These are phyloP conservation scores for Pseudochromis fuscus DNA, from an alignment of 2,797 vertebrate genomes.

Conservation along the genomic window DNA sequence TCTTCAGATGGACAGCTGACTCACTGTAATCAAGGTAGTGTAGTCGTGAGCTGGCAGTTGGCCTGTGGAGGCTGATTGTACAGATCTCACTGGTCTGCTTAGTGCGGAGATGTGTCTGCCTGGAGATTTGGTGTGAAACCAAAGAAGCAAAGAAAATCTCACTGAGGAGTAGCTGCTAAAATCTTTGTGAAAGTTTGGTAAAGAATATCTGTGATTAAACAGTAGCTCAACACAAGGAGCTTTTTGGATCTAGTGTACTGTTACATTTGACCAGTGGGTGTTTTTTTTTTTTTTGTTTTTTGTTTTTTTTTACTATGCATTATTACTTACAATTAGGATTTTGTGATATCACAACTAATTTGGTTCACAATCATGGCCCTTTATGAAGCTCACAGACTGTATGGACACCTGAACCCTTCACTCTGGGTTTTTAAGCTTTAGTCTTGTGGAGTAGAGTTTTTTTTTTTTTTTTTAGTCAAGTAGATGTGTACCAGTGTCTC, in stretches of 20 bases:
- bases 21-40: constrained; percentile 79
- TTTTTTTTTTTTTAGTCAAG: not conserved
- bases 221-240: not conserved
- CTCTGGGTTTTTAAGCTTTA: not conserved
- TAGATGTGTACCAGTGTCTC: not conserved
- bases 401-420: constrained; percentile 5
- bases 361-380: not conserved
- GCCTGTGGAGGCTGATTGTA: constrained; percentile 71
- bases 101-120: constrained; percentile 45
- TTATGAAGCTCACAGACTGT: not conserved
- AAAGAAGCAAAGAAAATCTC: constrained; percentile 28
- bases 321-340: not conserved
- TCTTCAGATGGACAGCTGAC: constrained; percentile 77
- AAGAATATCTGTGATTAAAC: constrained; percentile 13
- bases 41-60: constrained; percentile 74
- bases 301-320: too few relatives aligned
- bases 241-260: not conserved
- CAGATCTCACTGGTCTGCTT: constrained; percentile 48
- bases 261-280: constrained; percentile 27
- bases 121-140: constrained; percentile 48
- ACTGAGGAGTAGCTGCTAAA: constrained; percentile 12
- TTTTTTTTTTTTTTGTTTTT: too few relatives aligned
- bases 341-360: constrained; percentile 5
- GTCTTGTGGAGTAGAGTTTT: not conserved
- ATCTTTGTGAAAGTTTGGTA: constrained; percentile 5